Conservation (phyloP, 2,888 invertebrate genomes). For the Rotaria socialis region DNA sequence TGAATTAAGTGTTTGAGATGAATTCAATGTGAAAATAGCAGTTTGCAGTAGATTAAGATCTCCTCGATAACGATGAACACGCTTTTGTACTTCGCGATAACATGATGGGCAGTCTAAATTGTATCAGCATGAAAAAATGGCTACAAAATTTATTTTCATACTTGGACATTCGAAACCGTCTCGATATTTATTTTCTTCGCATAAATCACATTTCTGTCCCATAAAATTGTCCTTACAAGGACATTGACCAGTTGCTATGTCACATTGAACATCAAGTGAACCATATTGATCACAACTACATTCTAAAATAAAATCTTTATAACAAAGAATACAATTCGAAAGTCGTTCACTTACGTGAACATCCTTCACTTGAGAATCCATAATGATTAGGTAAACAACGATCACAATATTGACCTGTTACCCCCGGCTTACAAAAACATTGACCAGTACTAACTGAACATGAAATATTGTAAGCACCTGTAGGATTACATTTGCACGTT, state of each 20-base stretch:
- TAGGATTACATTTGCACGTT: slow-evolving; percentile 79
- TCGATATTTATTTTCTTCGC: slow-evolving; percentile 50
- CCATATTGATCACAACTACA: slow-evolving; percentile 52
- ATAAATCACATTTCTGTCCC: slow-evolving; percentile 55
- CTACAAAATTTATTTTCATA: background rate
- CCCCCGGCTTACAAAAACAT: slow-evolving; percentile 51
- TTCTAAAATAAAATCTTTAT: slow-evolving; percentile 48
- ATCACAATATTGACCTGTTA: slow-evolving; percentile 50
- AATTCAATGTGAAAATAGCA: slow-evolving; percentile 14
- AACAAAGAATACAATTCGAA: background rate
- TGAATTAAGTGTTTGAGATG: slow-evolving; percentile 13
- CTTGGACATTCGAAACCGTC: slow-evolving; percentile 35
- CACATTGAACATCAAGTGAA: slow-evolving; percentile 52
- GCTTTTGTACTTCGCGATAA: slow-evolving; percentile 32
- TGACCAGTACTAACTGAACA: slow-evolving; percentile 67
- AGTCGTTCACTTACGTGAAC: background rate
- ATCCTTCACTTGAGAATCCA: slow-evolving; percentile 50
- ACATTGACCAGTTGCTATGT: slow-evolving; percentile 56
- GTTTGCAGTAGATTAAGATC: background rate
- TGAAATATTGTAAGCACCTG: slow-evolving; percentile 77
- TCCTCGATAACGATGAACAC: slow-evolving; percentile 28
- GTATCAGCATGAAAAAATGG: background rate
- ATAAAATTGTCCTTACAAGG: slow-evolving; percentile 55
- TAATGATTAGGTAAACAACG: slow-evolving; percentile 51
- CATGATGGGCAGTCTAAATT: slow-evolving; percentile 30